phyloP scores from a whole-genome alignment of 2,888 invertebrate genomes.

The Plebejus anna region DNA sequence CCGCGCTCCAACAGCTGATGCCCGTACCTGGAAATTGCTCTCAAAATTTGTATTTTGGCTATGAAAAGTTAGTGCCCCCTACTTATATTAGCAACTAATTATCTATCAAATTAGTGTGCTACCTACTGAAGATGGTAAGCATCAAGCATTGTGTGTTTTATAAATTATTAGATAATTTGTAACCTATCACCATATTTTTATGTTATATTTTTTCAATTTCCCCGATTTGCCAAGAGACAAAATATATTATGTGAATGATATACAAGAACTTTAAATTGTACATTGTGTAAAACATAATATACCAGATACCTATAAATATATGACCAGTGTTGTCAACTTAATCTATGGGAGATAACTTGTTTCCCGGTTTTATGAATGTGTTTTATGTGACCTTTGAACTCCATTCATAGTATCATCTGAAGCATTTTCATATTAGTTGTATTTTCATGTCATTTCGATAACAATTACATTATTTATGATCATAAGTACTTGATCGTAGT shows the following conservation, averaged over 20 bases:
- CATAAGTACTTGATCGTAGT: background rate
- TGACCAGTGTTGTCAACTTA: background rate
- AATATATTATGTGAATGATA: background rate
- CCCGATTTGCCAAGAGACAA: background rate
- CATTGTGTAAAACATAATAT: background rate
- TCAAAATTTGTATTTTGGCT: conserved; percentile 1
- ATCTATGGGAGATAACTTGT: background rate
- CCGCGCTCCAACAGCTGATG: conserved; percentile 75
- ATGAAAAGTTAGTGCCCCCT: background rate
- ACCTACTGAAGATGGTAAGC: conserved; percentile 20
- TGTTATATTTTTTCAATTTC: background rate
- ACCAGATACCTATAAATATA: background rate
- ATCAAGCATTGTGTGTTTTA: background rate
- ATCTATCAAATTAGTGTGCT: background rate
- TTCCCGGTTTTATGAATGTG: background rate
- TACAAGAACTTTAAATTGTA: background rate
- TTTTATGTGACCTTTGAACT: background rate
- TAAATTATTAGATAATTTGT: conserved; percentile 24
- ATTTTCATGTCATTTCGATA: background rate
- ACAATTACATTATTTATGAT: background rate
- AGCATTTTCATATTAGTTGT: background rate
- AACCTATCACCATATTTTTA: background rate
- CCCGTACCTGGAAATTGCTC: conserved; percentile 51
- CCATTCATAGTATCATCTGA: background rate
- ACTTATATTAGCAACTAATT: background rate